Percentiles rank a stretch among this genome's conserved stretches.
Conservation (phyloP, 2,797 vertebrate species). For the Acanthornis magna region DNA sequence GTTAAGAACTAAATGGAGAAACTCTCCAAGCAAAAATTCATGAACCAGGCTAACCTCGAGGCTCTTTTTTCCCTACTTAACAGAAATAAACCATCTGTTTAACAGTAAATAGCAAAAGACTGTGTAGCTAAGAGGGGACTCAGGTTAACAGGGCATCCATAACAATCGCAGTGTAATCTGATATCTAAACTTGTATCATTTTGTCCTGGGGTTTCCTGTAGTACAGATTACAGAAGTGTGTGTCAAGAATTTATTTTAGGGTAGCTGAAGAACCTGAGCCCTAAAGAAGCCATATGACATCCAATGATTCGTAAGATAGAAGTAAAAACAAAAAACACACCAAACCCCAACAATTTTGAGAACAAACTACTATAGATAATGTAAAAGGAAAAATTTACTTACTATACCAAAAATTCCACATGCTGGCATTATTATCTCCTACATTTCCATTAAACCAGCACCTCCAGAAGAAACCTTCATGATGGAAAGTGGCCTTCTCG, state of each 20-base stretch:
- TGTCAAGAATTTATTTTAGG: neutral
- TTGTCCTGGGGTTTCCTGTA: neutral
- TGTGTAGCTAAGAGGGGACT: neutral
- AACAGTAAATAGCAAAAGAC: neutral
- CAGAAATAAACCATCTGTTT: neutral
- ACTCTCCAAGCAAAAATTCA: neutral
- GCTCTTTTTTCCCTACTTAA: neutral
- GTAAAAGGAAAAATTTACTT: constrained; percentile 70
- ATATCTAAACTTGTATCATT: neutral
- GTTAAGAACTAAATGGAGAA: neutral
- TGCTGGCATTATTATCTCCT: constrained; percentile 71
- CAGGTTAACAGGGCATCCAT: neutral
- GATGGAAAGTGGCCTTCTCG: constrained; percentile 79
- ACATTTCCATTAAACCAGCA: constrained; percentile 81
- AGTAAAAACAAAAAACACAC: neutral
- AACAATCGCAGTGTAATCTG: neutral
- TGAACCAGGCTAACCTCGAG: neutral
- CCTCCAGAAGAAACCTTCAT: constrained; percentile 97
- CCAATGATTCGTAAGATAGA: neutral
- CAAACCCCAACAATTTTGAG: neutral
- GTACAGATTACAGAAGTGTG: neutral
- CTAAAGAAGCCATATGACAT: neutral
- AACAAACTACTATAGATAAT: neutral
- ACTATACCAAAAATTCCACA: constrained; percentile 93
- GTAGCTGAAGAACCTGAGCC: neutral